Evolutionary conservation across 2,888 invertebrate species (phyloP).

Genomic region (Eretmocerus hayati): DNA sequence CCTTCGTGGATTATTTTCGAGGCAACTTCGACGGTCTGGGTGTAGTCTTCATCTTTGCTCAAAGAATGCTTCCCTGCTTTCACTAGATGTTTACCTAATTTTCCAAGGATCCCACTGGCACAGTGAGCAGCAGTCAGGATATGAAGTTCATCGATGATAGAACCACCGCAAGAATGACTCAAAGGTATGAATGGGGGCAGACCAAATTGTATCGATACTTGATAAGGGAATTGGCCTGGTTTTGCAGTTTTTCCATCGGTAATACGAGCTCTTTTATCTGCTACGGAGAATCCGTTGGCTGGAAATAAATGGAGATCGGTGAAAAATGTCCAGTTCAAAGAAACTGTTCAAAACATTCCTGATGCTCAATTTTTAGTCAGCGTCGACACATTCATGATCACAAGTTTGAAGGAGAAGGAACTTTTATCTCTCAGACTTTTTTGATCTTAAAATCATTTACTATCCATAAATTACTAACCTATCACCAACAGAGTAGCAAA

Average conservation of each 20-base stretch:
- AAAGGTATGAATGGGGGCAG: constrained; percentile 22
- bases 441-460: too few relatives aligned
- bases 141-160: constrained; percentile 20
- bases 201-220: constrained; percentile 45
- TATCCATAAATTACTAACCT: too few relatives aligned
- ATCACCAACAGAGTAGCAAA: constrained; percentile 1
- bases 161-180: constrained; percentile 22
- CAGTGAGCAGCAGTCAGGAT: constrained; percentile 27
- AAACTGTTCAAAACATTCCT: too few relatives aligned
- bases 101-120: constrained; percentile 8
- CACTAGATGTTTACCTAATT: constrained; percentile 8
- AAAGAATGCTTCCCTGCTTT: constrained; percentile 25
- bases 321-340: too few relatives aligned
- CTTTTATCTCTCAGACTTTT: too few relatives aligned
- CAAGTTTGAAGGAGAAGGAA: too few relatives aligned
- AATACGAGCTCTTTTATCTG: constrained; percentile 17
- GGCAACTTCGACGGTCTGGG: constrained; percentile 12
- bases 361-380: too few relatives aligned
- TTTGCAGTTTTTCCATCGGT: constrained; percentile 36
- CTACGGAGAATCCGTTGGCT: not conserved
- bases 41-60: constrained; percentile 3
- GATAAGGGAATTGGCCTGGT: constrained; percentile 45
- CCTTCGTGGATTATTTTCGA: constrained; percentile 32
- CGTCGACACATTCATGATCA: too few relatives aligned
- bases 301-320: too few relatives aligned